Evolutionary conservation across 2,113 vertebrate species (phyloP), one percentile per base, ranked within the genome.

Genomic region (Callospermophilus lateralis): DNA sequence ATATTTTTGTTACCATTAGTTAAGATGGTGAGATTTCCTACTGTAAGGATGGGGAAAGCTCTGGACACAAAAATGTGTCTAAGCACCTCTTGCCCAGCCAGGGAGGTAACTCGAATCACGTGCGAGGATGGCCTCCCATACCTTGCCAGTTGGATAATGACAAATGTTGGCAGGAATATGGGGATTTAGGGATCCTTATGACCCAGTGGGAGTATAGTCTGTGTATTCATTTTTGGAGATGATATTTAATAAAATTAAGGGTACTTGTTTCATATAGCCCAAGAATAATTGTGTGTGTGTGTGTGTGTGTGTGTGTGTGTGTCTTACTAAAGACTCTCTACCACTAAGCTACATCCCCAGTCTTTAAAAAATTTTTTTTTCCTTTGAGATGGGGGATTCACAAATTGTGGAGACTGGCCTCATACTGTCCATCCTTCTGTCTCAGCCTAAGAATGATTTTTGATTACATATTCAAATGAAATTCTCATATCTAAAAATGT

Each of bases 161-260:
- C 10, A 70, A 78, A 3, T 68, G 39, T 81, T 80, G 39, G 30
- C 11, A 85, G 30, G 24, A 85, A 58, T 74, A 9, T 85, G 72
- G 48, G 58, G 11, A 9, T 12, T 63, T 45, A 65, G 34, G 37
- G 16, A 28, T 30, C 74, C 48, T 74, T 22, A 16, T 45, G 68
- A 5, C 20, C 26, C 42, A 39, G 11, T 74, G 24, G 30, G 58
- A n/a, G 26, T 15, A 9, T 74, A 92, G 34, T n/a, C 51, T 73
- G 39, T 48, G 28, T 45, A 74, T 74, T 92, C 6, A 61, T 39
- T 92, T 77, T 61, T 85, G 39, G 84, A 85, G 39, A 73, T 34
- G 16, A 26, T 89, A 58, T 65, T 90, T 95, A 95, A 63, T 93
- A 85, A 68, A 93, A 68, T 4, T 37, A 70, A 81, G 7, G 39